Evolutionary conservation across 2,888 invertebrate genomes (phyloP), one percentile per base, ranked within the genome.

Genomic region (Andrena bucephala): DNA sequence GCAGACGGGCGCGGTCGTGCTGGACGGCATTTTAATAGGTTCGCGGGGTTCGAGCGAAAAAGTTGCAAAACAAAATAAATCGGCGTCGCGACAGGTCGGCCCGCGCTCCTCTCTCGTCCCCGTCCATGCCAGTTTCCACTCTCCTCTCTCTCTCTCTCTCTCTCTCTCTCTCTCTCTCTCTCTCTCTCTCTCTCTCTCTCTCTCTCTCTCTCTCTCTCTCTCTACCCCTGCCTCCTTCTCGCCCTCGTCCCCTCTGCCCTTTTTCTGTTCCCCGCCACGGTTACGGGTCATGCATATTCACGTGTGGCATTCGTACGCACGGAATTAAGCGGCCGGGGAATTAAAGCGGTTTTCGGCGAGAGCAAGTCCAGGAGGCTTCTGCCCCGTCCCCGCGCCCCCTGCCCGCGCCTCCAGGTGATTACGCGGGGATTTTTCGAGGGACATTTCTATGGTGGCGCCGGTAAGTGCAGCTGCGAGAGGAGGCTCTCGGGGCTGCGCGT

Each of bases 221-320:
- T 52, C 59, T 29, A 10, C 31, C 42, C n/a, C 31, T 62, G 36
- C 57, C 42, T 48, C 54, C 59, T 42, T 24, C 10, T 2, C 20
- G 1, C 50, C 16, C 42, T 16, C 59, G 2, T n/a, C 33, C 10
- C 20, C 20, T 31, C 29, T 5, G 24, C 48, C 10, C 33, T 67
- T 57, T 74, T 42, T 36, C 75, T 54, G 65, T 59, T 57, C 70
- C 24, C 8, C 69, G 62, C 60, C 74, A 62, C 78, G 75, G 77
- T 69, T 79, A 62, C 81, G 72, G 80, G 80, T 88, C 89, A 89
- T 89, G 85, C 87, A 89, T 90, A 90, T 90, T 90, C 90, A 90
- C 89, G 87, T 83, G 87, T 87, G 87, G 86, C 87, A 90, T 86
- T 89, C 89, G 89, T 89, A 87, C 88, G 87, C 86, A 86, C 87